Evolutionary conservation across 2,797 vertebrate species (phyloP).

Genomic region (Thripadectes ignobilis): DNA sequence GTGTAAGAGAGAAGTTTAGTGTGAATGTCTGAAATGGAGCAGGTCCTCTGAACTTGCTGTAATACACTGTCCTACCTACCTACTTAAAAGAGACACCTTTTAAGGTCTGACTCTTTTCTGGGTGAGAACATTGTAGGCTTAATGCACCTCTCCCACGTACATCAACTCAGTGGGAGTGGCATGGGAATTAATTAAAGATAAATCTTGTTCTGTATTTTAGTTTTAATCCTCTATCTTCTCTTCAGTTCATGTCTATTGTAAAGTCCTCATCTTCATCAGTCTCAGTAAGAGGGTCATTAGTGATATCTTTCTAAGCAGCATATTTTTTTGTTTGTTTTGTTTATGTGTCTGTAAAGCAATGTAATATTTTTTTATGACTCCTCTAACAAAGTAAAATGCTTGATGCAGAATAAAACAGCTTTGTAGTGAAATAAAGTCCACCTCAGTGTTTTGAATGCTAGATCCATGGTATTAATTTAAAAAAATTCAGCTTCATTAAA

Average conservation of each 20-base stretch:
- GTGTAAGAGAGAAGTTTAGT: not conserved
- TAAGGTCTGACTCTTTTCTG: not conserved
- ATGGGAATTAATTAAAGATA: constrained; percentile 40
- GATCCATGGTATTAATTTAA: rapidly evolving
- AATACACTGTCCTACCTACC: constrained; percentile 8
- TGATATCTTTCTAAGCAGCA: not conserved
- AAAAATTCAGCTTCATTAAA: not conserved
- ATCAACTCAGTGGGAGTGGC: not conserved
- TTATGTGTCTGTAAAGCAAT: not conserved
- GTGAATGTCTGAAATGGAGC: not conserved
- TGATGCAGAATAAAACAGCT: not conserved
- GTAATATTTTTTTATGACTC: not conserved
- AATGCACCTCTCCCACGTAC: not conserved
- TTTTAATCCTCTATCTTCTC: constrained; percentile 3
- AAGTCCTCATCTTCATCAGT: not conserved
- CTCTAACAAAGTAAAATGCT: not conserved
- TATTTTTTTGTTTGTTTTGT: not conserved
- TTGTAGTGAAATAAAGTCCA: not conserved
- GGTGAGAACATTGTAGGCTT: not conserved
- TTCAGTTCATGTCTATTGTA: not conserved
- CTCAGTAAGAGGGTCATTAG: not conserved
- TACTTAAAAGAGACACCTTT: not conserved
- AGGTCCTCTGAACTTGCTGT: not conserved
- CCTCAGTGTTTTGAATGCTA: not conserved
- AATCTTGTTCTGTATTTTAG: not conserved